Evolutionary conservation across 2,113 vertebrate species (phyloP).

Genomic region (Labeo catla): DNA sequence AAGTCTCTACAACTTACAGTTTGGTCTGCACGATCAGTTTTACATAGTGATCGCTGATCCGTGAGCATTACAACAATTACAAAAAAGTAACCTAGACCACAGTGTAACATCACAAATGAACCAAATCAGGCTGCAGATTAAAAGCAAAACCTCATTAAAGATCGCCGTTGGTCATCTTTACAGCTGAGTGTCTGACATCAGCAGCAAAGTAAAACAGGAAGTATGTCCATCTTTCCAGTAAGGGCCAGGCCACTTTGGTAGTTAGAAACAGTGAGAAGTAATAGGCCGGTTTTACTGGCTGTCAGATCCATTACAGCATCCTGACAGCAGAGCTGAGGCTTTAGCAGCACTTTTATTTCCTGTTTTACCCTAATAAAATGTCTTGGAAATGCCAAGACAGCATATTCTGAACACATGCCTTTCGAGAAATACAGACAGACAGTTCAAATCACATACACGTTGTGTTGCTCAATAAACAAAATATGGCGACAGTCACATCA

Average conservation of each 20-base stretch:
- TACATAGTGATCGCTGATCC: too few species aligned
- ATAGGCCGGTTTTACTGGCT: not conserved
- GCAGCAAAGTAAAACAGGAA: not conserved
- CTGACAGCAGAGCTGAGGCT: not conserved
- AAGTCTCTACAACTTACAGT: too few species aligned
- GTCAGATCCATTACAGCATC: slow-evolving; percentile 12
- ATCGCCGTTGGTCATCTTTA: not conserved
- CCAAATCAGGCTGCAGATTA: not conserved
- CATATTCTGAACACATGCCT: slow-evolving; percentile 26
- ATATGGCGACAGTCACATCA: slow-evolving; percentile 23
- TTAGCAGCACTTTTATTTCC: slow-evolving; percentile 27
- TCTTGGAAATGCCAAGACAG: not conserved
- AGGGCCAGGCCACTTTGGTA: not conserved
- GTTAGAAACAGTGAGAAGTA: not conserved
- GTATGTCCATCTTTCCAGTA: not conserved
- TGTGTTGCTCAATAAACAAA: slow-evolving; percentile 22
- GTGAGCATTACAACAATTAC: too few species aligned
- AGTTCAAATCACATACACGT: not conserved
- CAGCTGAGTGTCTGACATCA: not conserved
- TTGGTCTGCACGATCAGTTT: too few species aligned
- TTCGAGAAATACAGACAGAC: slow-evolving; percentile 11
- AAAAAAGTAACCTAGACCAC: not conserved
- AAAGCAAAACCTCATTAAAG: not conserved
- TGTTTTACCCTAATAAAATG: not conserved
- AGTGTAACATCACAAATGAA: not conserved